Evolutionary conservation across 2,888 invertebrate genomes (phyloP), one percentile per base, ranked within the genome.

Genomic region (Hemistola chrysoprasaria): DNA sequence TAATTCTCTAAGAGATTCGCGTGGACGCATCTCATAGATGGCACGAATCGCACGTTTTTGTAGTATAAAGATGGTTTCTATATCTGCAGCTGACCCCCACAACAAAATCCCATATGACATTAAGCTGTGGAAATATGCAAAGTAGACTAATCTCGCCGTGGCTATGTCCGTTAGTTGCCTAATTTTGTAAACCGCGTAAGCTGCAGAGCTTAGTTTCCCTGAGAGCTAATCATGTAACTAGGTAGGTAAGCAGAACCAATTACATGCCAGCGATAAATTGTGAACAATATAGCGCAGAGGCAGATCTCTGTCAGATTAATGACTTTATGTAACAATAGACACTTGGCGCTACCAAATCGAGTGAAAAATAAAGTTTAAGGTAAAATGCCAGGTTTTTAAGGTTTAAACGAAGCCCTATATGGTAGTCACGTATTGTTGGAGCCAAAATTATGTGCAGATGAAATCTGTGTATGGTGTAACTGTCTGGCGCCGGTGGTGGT

Each of bases 381-480:
- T 64, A 69, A 74, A 75, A 73, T 71, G 59, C 59, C 41, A 52
- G 49, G 61, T 72, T 53, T 65, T 65, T 66, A 70, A 72, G 67
- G 65, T 52, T 65, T 64, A 69, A 76, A 64, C 57, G 62, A 52
- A 29, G 40, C 82, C 81, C 52, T 70, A 78, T 72, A 81, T 59
- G 85, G 84, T 52, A 65, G 70, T 77, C 83, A 82, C 76, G 82
- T 80, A 80, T 80, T 80, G 80, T 82, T 75, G 71, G 65, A 71
- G 71, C 76, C 77, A 75, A 83, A 83, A 77, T 75, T 72, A 68
- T 66, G 64, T 70, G 61, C 68, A 82, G 82, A 84, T 83, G 81
- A 77, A 80, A 86, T 85, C 84, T 76, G 65, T 66, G 65, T 55
- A 60, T 69, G 74, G 67, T 66, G 79, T 71, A 77, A 79, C 71